phyloP scores from a whole-genome alignment of 2,888 invertebrate species.

The Octodonta nipae region DNA sequence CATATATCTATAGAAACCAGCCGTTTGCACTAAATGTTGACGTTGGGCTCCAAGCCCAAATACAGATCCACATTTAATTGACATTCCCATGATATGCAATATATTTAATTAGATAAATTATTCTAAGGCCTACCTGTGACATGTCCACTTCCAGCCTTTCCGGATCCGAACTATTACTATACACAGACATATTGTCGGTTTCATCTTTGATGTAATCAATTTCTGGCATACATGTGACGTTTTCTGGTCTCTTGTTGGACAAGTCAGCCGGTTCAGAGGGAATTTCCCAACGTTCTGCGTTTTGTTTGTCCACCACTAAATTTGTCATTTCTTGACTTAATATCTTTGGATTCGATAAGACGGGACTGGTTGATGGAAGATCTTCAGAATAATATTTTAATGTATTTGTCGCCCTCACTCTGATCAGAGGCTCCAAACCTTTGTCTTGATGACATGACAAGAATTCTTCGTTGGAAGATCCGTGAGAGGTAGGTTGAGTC shows the following conservation, averaged over 20 bases:
- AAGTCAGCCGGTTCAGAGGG: constrained; percentile 31
- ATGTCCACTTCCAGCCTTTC: constrained; percentile 62
- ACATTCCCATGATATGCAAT: no score
- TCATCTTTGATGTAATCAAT: constrained; percentile 33
- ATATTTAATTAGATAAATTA: no score
- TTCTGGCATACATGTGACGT: constrained; percentile 32
- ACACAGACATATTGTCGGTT: constrained; percentile 32
- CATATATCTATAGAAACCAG: no score
- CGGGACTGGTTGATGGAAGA: constrained; percentile 2
- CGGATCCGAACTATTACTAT: constrained; percentile 61
- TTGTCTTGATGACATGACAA: no score
- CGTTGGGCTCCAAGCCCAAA: no score
- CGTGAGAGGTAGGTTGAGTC: no score
- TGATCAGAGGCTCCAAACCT: constrained; percentile 15
- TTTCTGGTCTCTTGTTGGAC: constrained; percentile 32
- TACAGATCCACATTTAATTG: no score
- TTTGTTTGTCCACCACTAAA: constrained; percentile 5
- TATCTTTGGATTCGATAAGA: no score
- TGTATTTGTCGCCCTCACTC: constrained; percentile 15
- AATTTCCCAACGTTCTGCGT: constrained; percentile 5
- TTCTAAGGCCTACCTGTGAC: no score
- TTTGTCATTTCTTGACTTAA: constrained; percentile 4
- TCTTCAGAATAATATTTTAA: constrained; percentile 11
- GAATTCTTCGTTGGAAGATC: no score
- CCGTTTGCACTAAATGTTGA: no score